A percentile compares a stretch with the other conserved stretches of the same genome.
Evolutionary conservation across 2,113 vertebrate genomes (phyloP).

Genomic region (Peromyscus leucopus): DNA sequence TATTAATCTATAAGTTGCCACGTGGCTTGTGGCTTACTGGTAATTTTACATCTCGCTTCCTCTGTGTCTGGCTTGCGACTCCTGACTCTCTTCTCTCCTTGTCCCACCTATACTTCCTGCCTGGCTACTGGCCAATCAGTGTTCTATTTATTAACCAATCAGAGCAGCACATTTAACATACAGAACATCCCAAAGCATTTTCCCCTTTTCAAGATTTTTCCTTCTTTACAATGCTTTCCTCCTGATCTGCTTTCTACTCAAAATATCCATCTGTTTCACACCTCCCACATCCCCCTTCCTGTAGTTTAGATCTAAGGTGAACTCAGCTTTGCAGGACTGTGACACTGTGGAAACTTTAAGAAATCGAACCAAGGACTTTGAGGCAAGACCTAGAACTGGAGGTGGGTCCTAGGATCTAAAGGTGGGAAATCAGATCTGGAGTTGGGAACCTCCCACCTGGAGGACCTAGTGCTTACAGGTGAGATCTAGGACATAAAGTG

Average conservation of each 20-base stretch:
- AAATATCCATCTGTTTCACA: neutral
- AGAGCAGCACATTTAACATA: too few relatives aligned
- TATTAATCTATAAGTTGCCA: too few relatives aligned
- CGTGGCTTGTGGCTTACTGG: too few relatives aligned
- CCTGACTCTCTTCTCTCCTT: too few relatives aligned
- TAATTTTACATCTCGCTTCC: too few relatives aligned
- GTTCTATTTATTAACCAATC: too few relatives aligned
- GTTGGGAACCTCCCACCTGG: neutral
- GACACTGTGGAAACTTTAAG: neutral
- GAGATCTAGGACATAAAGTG: neutral
- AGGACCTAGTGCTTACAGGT: neutral
- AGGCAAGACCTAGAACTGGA: neutral
- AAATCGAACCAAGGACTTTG: neutral
- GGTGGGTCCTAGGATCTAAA: neutral
- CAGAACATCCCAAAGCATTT: too few relatives aligned
- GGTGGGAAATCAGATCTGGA: neutral
- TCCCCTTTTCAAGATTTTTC: neutral
- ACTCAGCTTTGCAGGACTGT: too few relatives aligned
- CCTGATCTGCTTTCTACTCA: neutral
- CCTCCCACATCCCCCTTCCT: neutral
- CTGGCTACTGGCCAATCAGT: too few relatives aligned
- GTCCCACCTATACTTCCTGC: too few relatives aligned
- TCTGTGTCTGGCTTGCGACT: too few relatives aligned
- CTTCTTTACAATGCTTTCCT: accelerated
- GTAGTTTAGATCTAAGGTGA: neutral